Evolutionary conservation across 2,113 vertebrate genomes (phyloP), one percentile per base, ranked within the genome.

Genomic region (Notothenia rossii): DNA sequence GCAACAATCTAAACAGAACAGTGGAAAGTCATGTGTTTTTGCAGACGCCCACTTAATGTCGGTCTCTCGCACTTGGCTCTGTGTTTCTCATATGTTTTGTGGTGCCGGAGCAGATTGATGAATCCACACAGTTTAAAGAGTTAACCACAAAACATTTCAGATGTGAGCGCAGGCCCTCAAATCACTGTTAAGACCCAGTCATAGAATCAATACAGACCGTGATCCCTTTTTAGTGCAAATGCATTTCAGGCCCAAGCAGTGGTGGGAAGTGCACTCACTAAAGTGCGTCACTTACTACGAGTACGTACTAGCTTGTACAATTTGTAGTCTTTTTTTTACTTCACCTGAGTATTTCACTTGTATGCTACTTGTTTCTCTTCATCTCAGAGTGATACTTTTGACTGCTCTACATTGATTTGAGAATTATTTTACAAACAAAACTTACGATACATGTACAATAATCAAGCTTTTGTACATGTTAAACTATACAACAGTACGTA

Each of bases 41-140:
- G 89, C 88, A 89, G 76, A 90, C 90, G 85, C 91, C 91, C 87
- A 92, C 91, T 82, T 79, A 15, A 71, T 90, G 88, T 89, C 50
- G 72, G 83, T 88, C 68, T 87, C 63, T 84, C 15, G 33, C 78
- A 74, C 72, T 79, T 83, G 22, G 10, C 63, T 50, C 48, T 1
- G 7, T 51, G 53, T 78, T 61, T 67, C 77, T 79, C 72, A 83
- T 83, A 87, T 89, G 5, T 87, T 45, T 71, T 87, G 86, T 83
- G 81, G 86, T 85, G 87, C 76, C 77, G 43, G 22, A 73, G 82
- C 82, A 85, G 17, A 83, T 70, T 70, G 46, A 49, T 83, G 46
- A 63, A 51, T 68, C 59, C 33, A 68, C 67, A 40, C 5, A 40
- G 76, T 45, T 45, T 49, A 10, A 53, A 56, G 22, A 74, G 48